Base-by-base conservation (phyloP, 2,797 vertebrate species). In the Vireo griseus region DNA sequence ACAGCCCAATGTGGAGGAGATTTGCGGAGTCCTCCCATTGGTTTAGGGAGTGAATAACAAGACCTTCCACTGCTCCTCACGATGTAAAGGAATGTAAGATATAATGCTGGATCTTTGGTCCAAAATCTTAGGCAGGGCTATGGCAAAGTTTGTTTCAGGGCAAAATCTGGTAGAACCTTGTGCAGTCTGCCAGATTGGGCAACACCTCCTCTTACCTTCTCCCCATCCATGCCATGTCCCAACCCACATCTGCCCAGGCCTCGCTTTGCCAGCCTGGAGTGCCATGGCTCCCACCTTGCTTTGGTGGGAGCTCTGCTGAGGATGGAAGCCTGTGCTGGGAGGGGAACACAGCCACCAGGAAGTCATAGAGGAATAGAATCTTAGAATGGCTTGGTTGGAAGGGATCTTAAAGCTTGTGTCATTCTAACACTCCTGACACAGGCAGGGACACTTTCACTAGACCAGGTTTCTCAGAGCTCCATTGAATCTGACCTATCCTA, bases 281-380 rank as follows among this genome's bases (percentile, higher is more conserved):
- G 76, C 22, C 1, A 0, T 6, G 40, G 4, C 33, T 37, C 24
- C 55, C 31, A 47, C 15, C 39, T 68, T 0, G 4, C 15, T 84
- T 61, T 52, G 25, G 6, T 3, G 8, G 47, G 58, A 88, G 42
- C 8, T 67, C 22, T 55, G 48, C 48, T 48, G 54, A 44, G 75
- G 45, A 4, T n/a, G 21, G 40, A 37, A 51, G 42, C 19, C 21
- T 72, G 24, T 45, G 24, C 67, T 75, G 28, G 55, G 71, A 75
- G 21, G 16, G 20, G 2, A 91, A 24, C 20, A 16, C 0, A 5
- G 21, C 2, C 74, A 65, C 15, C 0, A 2, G 13, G 9, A 68
- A 33, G 11, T 22, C n/a, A 51, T 0, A 50, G 62, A 57, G 39
- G 29, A 48, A 50, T 0, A 13, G 39, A 63, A 31, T 33, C n/a